Conservation (phyloP, 2,797 vertebrate species). For the Pterois miles region DNA sequence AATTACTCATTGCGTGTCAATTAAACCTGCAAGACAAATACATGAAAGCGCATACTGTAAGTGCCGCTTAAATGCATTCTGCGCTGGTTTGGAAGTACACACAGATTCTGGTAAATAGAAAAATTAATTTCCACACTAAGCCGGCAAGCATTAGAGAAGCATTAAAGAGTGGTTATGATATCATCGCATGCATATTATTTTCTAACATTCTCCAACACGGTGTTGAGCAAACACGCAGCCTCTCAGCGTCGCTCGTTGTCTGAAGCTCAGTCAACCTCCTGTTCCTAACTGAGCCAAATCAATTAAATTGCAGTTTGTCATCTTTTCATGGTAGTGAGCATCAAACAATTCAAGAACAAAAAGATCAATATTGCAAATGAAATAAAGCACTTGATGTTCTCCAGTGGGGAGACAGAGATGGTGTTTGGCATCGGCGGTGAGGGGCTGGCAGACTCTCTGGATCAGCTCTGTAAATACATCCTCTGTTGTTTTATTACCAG, state of each 20-base stretch:
- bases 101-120: slow-evolving; percentile 38
- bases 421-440: slow-evolving; percentile 39
- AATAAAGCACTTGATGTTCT: slow-evolving; percentile 70
- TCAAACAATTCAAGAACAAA: slow-evolving; percentile 67
- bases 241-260: slow-evolving; percentile 29
- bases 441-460: slow-evolving; percentile 24
- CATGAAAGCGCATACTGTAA: slow-evolving; percentile 4
- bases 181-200: slow-evolving; percentile 46
- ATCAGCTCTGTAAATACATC: slow-evolving; percentile 54
- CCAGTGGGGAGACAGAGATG: slow-evolving; percentile 30
- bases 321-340: slow-evolving; percentile 60
- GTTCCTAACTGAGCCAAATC: slow-evolving; percentile 52
- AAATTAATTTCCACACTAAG: slow-evolving; percentile 51
- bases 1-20: slow-evolving; percentile 60
- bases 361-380: slow-evolving; percentile 79
- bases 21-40: slow-evolving; percentile 53
- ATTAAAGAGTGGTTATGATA: slow-evolving; percentile 36
- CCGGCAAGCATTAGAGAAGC: slow-evolving; percentile 24
- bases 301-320: slow-evolving; percentile 61
- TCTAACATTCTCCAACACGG: slow-evolving; percentile 18
- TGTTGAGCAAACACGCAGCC: slow-evolving; percentile 29
- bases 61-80: slow-evolving; percentile 42
- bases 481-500: slow-evolving; percentile 54
- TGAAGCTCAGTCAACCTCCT: slow-evolving; percentile 43
- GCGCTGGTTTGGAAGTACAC: slow-evolving; percentile 1